These are phyloP conservation scores for Melieria crassipennis DNA, from an alignment of 2,888 invertebrate species.

Conservation along the genomic window DNA sequence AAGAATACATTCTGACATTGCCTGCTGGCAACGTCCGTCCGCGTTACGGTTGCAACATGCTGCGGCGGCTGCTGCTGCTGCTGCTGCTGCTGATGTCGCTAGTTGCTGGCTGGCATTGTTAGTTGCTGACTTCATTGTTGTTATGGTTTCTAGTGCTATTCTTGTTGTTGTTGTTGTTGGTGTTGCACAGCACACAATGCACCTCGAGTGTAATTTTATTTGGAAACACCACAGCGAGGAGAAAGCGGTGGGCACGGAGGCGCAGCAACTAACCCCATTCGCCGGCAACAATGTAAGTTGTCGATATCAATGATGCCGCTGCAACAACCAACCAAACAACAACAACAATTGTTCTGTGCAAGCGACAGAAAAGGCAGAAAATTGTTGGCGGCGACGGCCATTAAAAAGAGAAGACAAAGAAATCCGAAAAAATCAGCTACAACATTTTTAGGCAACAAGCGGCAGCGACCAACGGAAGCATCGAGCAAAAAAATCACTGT, in stretches of 20 bases:
- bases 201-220: constrained; percentile 7
- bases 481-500: too few relatives aligned
- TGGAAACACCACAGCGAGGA: not conserved
- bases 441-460: too few relatives aligned
- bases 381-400: too few relatives aligned
- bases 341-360: not conserved
- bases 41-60: not conserved
- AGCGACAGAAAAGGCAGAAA: not conserved
- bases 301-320: constrained; percentile 15
- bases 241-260: not conserved
- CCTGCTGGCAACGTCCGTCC: constrained; percentile 20
- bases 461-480: too few relatives aligned
- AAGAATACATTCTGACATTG: constrained; percentile 11
- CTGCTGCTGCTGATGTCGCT: not conserved
- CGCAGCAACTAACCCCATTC: constrained; percentile 21
- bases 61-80: too few relatives aligned
- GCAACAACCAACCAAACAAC: constrained; percentile 5
- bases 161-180: not conserved
- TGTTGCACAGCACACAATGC: not conserved
- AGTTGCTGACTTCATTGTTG: not conserved
- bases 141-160: not conserved
- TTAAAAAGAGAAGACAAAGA: too few relatives aligned
- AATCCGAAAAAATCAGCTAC: too few relatives aligned
- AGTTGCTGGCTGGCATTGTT: not conserved
- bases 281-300: constrained; percentile 5